phyloP scores from a whole-genome alignment of 2,888 invertebrate species.

The Ecliptopera silaceata region DNA sequence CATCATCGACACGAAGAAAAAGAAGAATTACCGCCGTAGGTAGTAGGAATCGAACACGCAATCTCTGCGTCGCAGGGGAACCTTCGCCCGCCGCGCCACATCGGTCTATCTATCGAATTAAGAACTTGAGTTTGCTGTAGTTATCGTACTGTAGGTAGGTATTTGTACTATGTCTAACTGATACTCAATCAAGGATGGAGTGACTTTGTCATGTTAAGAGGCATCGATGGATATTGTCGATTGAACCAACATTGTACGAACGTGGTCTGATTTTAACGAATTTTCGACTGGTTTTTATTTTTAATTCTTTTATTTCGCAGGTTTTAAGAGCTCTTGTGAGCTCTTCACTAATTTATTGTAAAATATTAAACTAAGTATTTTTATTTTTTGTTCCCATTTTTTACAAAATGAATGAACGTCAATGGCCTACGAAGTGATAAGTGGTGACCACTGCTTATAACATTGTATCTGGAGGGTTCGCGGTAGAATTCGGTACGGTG shows the following conservation, averaged over 20 bases:
- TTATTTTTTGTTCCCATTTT: background rate
- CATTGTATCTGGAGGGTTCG: too few relatives aligned
- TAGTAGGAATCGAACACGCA: too few relatives aligned
- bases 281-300: background rate
- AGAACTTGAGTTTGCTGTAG: too few relatives aligned
- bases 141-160: background rate
- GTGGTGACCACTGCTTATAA: too few relatives aligned
- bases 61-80: too few relatives aligned
- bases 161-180: background rate
- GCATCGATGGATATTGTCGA: background rate
- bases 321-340: background rate
- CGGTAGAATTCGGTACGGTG: too few relatives aligned
- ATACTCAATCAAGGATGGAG: conserved; percentile 5
- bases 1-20: too few relatives aligned
- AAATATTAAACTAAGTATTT: background rate
- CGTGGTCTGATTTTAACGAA: background rate
- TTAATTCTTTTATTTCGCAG: background rate
- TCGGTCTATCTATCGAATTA: too few relatives aligned
- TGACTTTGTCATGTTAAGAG: conserved; percentile 1
- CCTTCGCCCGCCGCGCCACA: too few relatives aligned
- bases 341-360: background rate
- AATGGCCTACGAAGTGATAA: too few relatives aligned
- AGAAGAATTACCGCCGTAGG: too few relatives aligned
- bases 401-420: too few relatives aligned
- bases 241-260: conserved; percentile 2